A percentile compares a stretch with the other conserved stretches of the same genome.
Conservation (phyloP, 2,888 invertebrate genomes). For the Apoderus coryli region DNA sequence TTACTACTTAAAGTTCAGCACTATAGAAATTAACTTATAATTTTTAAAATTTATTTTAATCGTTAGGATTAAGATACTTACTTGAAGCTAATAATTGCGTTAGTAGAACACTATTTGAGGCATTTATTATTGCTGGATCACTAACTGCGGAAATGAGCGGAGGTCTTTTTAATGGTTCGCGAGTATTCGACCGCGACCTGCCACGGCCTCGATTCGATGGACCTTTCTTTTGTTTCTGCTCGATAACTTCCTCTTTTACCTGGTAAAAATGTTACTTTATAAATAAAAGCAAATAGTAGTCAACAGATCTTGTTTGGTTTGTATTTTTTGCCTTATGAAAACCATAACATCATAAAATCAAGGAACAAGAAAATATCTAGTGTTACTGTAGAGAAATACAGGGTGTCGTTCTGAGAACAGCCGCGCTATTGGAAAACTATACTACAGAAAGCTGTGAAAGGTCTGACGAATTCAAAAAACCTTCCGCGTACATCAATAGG, state of each 20-base stretch:
- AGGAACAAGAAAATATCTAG: too few relatives aligned
- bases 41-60: conserved; percentile 5
- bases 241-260: conserved; percentile 20
- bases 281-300: too few relatives aligned
- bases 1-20: background rate
- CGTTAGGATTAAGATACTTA: conserved; percentile 28
- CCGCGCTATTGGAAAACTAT: too few relatives aligned
- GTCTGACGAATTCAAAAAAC: too few relatives aligned
- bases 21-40: conserved; percentile 3
- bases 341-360: too few relatives aligned
- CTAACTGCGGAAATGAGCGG: conserved; percentile 61
- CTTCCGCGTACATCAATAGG: too few relatives aligned
- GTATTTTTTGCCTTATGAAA: too few relatives aligned
- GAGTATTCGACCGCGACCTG: conserved; percentile 41
- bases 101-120: conserved; percentile 52
- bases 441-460: too few relatives aligned
- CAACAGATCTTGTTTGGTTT: too few relatives aligned
- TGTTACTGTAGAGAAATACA: too few relatives aligned
- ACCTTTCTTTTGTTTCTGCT: conserved; percentile 18
- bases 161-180: conserved; percentile 35
- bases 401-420: too few relatives aligned
- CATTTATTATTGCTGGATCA: conserved; percentile 52
- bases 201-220: conserved; percentile 30
- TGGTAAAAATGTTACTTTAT: too few relatives aligned
- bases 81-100: conserved; percentile 63